A percentile compares a stretch with the other conserved stretches of the same genome.
These are phyloP conservation scores for Eospalax fontanierii DNA, from an alignment of 2,797 vertebrate genomes.

Conservation along the genomic window DNA sequence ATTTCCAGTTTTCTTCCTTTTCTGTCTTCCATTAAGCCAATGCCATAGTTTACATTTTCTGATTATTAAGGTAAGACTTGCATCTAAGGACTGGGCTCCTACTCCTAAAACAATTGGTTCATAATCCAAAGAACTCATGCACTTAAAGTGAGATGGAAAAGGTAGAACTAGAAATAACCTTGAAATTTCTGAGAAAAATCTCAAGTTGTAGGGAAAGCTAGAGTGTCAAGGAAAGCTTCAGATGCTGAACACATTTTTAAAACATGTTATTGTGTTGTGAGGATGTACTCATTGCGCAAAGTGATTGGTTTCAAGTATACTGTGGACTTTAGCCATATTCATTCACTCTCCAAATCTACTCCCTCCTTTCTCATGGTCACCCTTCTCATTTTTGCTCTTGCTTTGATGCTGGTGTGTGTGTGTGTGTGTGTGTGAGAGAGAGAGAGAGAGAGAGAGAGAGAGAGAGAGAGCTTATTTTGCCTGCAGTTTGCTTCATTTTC, in stretches of 20 bases:
- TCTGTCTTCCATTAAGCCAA: neutral
- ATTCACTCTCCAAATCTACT: neutral
- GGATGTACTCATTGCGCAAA: neutral
- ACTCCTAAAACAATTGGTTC: neutral
- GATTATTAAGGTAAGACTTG: neutral
- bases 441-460: too few relatives aligned
- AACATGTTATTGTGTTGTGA: too few relatives aligned
- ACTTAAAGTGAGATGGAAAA: neutral
- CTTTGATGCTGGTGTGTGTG: neutral
- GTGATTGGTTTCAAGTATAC: neutral
- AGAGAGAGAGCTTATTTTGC: too few relatives aligned
- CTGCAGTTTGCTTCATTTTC: too few relatives aligned
- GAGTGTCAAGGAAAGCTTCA: slow-evolving; percentile 26
- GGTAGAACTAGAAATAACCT: neutral
- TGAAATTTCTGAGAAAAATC: neutral
- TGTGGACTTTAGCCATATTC: neutral
- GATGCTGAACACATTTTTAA: neutral
- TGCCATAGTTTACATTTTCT: neutral
- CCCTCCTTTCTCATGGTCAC: neutral
- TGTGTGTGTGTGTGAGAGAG: neutral
- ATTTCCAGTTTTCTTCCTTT: neutral
- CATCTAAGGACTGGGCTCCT: neutral
- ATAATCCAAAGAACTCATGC: neutral
- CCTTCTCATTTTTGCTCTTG: neutral
- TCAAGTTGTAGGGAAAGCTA: neutral